Percentiles rank a stretch among this genome's conserved stretches.
These are phyloP conservation scores for Amblyteles armatorius DNA, from an alignment of 2,888 invertebrate species.

Conservation along the genomic window DNA sequence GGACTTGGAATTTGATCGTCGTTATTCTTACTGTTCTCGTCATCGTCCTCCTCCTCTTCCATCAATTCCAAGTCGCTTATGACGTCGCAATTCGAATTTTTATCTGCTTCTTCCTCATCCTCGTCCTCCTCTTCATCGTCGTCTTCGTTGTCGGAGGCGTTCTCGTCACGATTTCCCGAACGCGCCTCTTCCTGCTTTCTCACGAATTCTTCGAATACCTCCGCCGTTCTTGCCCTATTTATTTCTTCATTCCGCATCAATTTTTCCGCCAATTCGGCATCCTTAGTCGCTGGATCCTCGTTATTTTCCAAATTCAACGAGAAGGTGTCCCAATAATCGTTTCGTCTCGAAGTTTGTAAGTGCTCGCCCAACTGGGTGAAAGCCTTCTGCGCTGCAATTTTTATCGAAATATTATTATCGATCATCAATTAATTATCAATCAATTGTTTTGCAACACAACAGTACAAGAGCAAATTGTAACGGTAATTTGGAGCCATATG, in stretches of 20 bases:
- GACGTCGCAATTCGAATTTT: constrained; percentile 2
- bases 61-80: constrained; percentile 46
- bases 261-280: constrained; percentile 72
- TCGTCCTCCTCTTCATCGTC: constrained; percentile 65
- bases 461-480: not conserved
- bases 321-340: constrained; percentile 80
- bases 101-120: constrained; percentile 60
- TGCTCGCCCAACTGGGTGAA: constrained; percentile 77
- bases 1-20: constrained; percentile 6
- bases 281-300: constrained; percentile 78
- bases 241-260: constrained; percentile 72
- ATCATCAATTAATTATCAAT: not conserved
- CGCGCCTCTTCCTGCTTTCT: constrained; percentile 74
- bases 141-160: constrained; percentile 53
- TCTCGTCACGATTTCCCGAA: constrained; percentile 34
- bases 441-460: not conserved
- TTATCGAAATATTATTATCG: not conserved
- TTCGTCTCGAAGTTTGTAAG: constrained; percentile 74
- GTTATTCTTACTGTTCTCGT: constrained; percentile 35
- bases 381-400: constrained; percentile 76
- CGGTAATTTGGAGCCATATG: no score
- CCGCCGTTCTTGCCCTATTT: constrained; percentile 75
- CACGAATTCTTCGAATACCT: constrained; percentile 76
- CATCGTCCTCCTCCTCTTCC: constrained; percentile 53
- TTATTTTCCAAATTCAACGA: constrained; percentile 72